Conservation (phyloP, 2,113 vertebrate genomes). For the Agapornis roseicollis region DNA sequence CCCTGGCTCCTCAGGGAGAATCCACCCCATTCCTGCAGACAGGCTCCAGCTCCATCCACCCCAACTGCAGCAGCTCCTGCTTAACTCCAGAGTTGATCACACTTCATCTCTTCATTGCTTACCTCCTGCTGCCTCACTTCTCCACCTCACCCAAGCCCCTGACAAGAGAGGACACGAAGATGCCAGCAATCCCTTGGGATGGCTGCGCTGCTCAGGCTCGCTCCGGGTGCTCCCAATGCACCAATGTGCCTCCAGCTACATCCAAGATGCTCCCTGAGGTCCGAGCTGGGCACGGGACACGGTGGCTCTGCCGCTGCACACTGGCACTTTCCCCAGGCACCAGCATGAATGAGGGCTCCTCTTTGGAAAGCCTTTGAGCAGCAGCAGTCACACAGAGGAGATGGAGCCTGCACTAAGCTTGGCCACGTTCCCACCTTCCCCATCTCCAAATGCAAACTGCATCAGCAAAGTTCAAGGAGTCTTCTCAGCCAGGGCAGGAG, state of each 20-base stretch:
- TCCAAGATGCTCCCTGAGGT: neutral
- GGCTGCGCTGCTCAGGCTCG: neutral
- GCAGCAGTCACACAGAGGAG: neutral
- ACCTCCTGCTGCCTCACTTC: conserved; percentile 34
- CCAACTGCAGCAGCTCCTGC: neutral
- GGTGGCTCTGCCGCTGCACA: neutral
- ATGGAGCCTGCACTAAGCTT: neutral
- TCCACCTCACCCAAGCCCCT: neutral
- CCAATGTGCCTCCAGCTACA: accelerated
- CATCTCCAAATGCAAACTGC: neutral
- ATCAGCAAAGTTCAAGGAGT: neutral
- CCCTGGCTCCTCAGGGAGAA: neutral
- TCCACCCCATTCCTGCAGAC: neutral
- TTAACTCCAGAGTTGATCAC: neutral
- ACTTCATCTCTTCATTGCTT: conserved; percentile 10
- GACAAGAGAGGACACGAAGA: neutral
- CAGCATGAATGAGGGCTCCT: neutral
- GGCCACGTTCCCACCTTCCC: neutral
- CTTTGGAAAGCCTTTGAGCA: neutral
- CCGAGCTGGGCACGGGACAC: accelerated
- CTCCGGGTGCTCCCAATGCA: neutral
- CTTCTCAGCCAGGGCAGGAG: neutral
- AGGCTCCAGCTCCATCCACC: neutral
- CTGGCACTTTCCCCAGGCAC: neutral
- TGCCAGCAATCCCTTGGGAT: neutral